Percentiles rank a stretch among this genome's conserved stretches.
Evolutionary conservation across 2,797 vertebrate genomes (phyloP).

Genomic region (Phaenicophaeus curvirostris): DNA sequence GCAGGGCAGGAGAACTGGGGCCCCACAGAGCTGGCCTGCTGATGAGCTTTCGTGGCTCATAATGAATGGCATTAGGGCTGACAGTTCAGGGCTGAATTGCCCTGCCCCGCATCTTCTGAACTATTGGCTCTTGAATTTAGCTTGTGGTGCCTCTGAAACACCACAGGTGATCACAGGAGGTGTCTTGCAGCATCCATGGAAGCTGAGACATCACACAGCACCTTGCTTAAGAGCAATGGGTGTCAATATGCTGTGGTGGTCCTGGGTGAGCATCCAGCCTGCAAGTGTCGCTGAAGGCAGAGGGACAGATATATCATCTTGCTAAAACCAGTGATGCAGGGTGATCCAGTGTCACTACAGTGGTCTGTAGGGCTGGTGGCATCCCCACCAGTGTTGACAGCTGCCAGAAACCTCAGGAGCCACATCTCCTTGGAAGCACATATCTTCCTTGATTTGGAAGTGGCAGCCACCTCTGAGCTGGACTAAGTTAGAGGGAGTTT

Average conservation of each 20-base stretch:
- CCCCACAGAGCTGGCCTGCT: not conserved
- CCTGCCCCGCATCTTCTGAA: not conserved
- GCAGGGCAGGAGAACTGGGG: not conserved
- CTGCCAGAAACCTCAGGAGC: not conserved
- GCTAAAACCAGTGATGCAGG: not conserved
- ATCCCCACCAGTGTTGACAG: too few species aligned
- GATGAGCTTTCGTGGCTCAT: not conserved
- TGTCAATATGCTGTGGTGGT: accelerated
- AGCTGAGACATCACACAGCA: accelerated
- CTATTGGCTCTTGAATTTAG: not conserved
- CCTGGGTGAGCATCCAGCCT: not conserved
- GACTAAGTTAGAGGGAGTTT: not conserved
- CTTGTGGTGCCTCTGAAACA: too few species aligned
- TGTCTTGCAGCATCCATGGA: not conserved
- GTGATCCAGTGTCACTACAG: not conserved
- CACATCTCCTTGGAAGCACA: not conserved
- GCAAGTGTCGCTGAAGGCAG: not conserved
- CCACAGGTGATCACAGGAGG: not conserved
- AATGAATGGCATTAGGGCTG: not conserved
- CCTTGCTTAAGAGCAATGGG: not conserved
- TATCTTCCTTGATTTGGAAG: too few species aligned
- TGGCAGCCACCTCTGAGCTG: not conserved
- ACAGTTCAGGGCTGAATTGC: not conserved
- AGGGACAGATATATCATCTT: accelerated
- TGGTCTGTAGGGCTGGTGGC: not conserved